These are phyloP conservation scores for Pipistrellus pipistrellus DNA, from an alignment of 2,797 vertebrate genomes.

Conservation along the genomic window DNA sequence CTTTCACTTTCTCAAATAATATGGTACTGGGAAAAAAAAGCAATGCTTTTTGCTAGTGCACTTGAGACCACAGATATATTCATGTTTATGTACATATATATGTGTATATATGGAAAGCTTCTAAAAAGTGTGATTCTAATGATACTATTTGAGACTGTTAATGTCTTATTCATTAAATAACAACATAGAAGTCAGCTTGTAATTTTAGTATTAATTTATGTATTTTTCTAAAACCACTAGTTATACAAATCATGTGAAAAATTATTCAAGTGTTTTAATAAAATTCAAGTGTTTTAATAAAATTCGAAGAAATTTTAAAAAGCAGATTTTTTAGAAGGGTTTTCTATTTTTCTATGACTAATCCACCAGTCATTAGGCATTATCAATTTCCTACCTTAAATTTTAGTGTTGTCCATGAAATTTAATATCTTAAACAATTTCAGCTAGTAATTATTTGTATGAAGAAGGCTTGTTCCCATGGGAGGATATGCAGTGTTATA, in stretches of 20 bases:
- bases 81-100: not conserved
- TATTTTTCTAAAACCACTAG: not conserved
- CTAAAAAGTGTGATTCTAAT: not conserved
- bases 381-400: conserved; percentile 29
- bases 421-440: not conserved
- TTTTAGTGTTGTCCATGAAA: conserved; percentile 19
- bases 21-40: not conserved
- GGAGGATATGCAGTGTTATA: not conserved
- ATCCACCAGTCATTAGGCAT: not conserved
- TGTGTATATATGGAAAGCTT: not conserved
- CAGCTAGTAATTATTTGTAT: conserved; percentile 6
- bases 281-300: not conserved
- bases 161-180: not conserved
- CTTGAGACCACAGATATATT: not conserved
- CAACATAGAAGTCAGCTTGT: not conserved
- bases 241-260: not conserved
- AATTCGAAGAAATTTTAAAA: not conserved
- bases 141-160: not conserved
- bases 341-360: not conserved
- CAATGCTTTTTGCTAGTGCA: not conserved
- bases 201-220: not conserved
- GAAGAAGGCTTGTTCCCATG: not conserved
- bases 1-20: conserved; percentile 38
- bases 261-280: not conserved
- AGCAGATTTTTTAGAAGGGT: not conserved